phyloP scores from a whole-genome alignment of 2,888 invertebrate species.

The Aelia acuminata region DNA sequence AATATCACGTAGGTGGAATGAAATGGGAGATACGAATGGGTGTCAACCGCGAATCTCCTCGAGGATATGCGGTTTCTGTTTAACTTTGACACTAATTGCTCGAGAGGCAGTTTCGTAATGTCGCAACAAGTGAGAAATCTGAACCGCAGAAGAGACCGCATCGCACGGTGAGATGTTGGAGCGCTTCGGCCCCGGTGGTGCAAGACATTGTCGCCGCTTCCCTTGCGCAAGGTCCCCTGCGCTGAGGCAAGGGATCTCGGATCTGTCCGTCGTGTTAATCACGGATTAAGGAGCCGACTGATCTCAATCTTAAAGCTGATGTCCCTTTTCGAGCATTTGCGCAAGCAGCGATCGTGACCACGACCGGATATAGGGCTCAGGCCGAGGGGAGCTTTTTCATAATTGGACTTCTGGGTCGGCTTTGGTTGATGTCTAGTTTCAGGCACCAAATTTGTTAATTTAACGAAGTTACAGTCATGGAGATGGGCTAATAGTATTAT shows the following conservation, averaged over 20 bases:
- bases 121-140: constrained; percentile 45
- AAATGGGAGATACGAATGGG: neutral
- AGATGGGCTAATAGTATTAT: no score
- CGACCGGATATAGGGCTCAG: neutral
- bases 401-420: no score
- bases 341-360: constrained; percentile 20
- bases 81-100: constrained; percentile 48
- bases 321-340: constrained; percentile 30
- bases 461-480: no score
- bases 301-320: constrained; percentile 44
- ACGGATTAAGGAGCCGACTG: constrained; percentile 34
- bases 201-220: constrained; percentile 16
- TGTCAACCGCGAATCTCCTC: neutral
- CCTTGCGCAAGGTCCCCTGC: neutral
- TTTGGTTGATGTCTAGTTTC: no score
- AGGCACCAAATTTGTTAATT: no score
- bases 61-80: neutral
- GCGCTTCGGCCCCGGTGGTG: neutral
- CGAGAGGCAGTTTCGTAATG: constrained; percentile 29
- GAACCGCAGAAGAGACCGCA: neutral
- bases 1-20: neutral
- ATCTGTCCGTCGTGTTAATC: constrained; percentile 44
- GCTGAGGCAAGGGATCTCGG: no score
- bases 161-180: constrained; percentile 3
- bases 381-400: neutral